A percentile compares a stretch with the other conserved stretches of the same genome.
Evolutionary conservation across 1,140 invertebrate genomes (phyloP).

Genomic region (Arion vulgaris): DNA sequence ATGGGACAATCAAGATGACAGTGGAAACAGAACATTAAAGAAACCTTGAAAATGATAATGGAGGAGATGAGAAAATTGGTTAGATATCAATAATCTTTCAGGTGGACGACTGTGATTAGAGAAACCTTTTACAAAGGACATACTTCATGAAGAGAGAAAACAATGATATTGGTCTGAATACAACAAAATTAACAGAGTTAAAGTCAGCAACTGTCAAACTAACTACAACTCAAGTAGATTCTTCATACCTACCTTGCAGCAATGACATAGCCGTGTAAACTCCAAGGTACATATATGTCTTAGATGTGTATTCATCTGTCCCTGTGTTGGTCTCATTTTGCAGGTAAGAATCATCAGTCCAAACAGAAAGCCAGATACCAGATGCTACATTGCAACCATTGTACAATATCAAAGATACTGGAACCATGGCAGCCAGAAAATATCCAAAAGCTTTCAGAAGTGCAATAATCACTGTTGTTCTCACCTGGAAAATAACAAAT

Average conservation of each 20-base stretch:
- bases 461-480: slow-evolving; percentile 88
- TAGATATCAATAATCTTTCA: no score
- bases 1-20: no score
- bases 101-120: no score
- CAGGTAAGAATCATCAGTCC: slow-evolving; percentile 43
- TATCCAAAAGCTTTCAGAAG: slow-evolving; percentile 90
- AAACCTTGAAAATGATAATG: no score
- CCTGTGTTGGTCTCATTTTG: slow-evolving; percentile 21
- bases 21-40: no score
- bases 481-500: slow-evolving; percentile 78
- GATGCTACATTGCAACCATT: slow-evolving; percentile 28
- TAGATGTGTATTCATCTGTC: slow-evolving; percentile 21
- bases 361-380: slow-evolving; percentile 43
- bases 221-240: neutral
- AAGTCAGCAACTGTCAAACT: neutral
- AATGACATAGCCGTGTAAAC: slow-evolving; percentile 38
- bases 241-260: slow-evolving; percentile 37
- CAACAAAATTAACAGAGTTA: neutral
- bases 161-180: no score
- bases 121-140: no score
- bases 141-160: no score
- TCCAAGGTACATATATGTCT: slow-evolving; percentile 38
- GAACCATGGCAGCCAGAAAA: slow-evolving; percentile 80
- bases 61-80: no score
- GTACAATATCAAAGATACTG: slow-evolving; percentile 85